Percentiles rank a stretch among this genome's conserved stretches.
phyloP scores from a whole-genome alignment of 2,888 invertebrate genomes.

The Sinotaia quadrata region DNA sequence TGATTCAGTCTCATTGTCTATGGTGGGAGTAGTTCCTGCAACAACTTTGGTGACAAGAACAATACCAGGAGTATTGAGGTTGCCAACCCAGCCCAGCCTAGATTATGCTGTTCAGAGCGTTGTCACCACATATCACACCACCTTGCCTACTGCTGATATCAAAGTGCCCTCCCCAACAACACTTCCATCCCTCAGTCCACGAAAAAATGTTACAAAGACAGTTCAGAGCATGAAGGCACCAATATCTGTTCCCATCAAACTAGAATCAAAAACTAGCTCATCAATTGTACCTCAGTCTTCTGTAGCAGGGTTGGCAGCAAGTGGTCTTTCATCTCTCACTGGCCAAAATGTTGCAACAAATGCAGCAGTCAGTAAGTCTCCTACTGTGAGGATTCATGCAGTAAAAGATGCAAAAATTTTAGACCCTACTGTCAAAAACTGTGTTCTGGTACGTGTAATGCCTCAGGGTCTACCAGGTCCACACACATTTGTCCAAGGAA shows the following conservation, averaged over 20 bases:
- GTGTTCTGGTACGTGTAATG: slow-evolving; percentile 29
- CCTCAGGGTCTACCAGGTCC: slow-evolving; percentile 26
- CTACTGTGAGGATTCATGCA: slow-evolving; percentile 1
- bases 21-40: neutral
- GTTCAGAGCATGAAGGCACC: slow-evolving; percentile 66
- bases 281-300: slow-evolving; percentile 6
- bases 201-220: slow-evolving; percentile 62
- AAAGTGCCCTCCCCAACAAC: slow-evolving; percentile 63
- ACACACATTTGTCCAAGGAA: slow-evolving; percentile 31
- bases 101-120: slow-evolving; percentile 53
- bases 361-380: neutral
- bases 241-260: slow-evolving; percentile 56
- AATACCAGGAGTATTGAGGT: neutral
- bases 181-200: slow-evolving; percentile 55
- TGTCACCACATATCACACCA: slow-evolving; percentile 56
- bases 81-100: slow-evolving; percentile 19
- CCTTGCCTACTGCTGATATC: slow-evolving; percentile 63
- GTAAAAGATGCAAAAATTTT: neutral
- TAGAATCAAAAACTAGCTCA: slow-evolving; percentile 4
- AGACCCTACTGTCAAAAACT: neutral
- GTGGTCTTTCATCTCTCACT: neutral
- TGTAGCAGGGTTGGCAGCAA: neutral
- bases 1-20: neutral
- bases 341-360: neutral
- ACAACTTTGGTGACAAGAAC: neutral